Evolutionary conservation across 1,140 invertebrate genomes (phyloP), one percentile per base, ranked within the genome.

Genomic region (Pectinophora gossypiella): DNA sequence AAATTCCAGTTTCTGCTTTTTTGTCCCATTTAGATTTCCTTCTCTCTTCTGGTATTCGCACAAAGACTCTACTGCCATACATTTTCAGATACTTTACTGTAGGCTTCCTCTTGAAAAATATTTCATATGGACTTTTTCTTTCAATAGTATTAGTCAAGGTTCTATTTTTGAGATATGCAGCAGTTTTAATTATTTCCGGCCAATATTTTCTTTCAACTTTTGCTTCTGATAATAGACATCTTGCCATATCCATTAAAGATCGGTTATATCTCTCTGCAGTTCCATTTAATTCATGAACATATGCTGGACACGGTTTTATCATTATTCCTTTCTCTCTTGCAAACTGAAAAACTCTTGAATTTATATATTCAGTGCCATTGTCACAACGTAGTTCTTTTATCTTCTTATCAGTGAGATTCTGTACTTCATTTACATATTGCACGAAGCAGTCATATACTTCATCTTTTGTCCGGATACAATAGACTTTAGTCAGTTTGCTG

Each of bases 211-310:
- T 69, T 43, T 64, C 40, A 61, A 72, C 53, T 46, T 60, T 60
- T 27, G 67, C 67, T 66, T 73, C 67, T 62, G 50, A 46, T 73
- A 61, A 76, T 78, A 51, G n/a, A n/a, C n/a, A n/a, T n/a, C n/a
- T n/a, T n/a, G n/a, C n/a, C n/a, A n/a, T n/a, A n/a, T n/a, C n/a
- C n/a, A n/a, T n/a, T n/a, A n/a, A n/a, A n/a, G n/a, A n/a, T n/a
- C n/a, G n/a, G n/a, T n/a, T n/a, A n/a, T 68, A 80, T 51, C 70
- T 68, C 59, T 82, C 75, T 2, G 72, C 73, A 48, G 65, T 64
- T 47, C 73, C 75, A 68, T 83, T 83, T 57, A 80, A 53, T 68
- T 76, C 64, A 64, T 78, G 76, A 0, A 68, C 60, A 47, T 87
- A 85, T 6, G 74, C 62, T 63, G 74, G 71, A 64, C 76, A 81